Evolutionary conservation across 2,113 vertebrate species (phyloP).

Genomic region (Rhinoptilus africanus): DNA sequence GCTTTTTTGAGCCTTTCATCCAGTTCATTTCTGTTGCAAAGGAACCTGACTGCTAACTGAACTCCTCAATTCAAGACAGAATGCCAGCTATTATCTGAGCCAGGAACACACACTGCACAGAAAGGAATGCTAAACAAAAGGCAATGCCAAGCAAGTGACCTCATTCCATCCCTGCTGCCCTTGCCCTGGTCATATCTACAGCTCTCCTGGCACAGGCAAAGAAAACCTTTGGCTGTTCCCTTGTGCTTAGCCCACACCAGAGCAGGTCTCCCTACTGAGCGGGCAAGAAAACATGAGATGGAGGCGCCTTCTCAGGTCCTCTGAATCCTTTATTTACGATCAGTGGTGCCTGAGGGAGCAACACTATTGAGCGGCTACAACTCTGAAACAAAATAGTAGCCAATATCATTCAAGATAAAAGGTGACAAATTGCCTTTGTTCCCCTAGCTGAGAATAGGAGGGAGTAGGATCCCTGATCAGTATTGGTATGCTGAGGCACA

Average conservation of each 20-base stretch:
- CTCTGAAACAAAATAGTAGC: background rate
- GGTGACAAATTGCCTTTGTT: background rate
- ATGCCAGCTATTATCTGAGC: background rate
- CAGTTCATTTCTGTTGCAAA: background rate
- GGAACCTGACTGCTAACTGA: background rate
- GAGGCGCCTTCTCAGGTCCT: background rate
- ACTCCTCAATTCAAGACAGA: background rate
- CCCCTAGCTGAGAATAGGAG: background rate
- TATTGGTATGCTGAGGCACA: accelerated
- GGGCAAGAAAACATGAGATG: background rate
- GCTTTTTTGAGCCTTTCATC: background rate
- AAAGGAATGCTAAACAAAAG: constrained; percentile 20
- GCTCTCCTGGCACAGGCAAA: background rate
- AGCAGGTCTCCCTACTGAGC: background rate
- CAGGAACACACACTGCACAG: background rate
- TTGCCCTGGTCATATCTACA: background rate
- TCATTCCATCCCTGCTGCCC: background rate
- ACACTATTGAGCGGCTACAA: background rate
- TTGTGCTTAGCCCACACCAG: background rate
- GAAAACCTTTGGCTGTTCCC: background rate
- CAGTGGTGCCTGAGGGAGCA: background rate
- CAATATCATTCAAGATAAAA: background rate
- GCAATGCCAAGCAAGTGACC: background rate
- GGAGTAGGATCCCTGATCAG: background rate
- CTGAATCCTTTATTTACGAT: background rate